Base-by-base conservation (phyloP, 2,888 invertebrate genomes). In the Malthinus seriepunctatus region DNA sequence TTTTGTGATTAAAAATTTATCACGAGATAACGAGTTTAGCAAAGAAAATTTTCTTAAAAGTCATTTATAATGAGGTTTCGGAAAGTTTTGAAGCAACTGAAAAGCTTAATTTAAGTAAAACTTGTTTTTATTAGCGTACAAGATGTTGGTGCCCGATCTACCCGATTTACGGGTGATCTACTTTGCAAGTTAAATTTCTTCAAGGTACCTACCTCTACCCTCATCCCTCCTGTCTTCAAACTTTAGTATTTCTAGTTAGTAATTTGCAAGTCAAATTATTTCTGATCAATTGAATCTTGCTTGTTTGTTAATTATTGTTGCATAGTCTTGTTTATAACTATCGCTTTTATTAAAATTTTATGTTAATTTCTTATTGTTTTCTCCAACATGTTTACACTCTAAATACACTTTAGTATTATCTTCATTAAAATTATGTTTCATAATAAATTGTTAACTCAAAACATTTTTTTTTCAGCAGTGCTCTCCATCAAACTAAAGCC, bases 131-230 rank as follows among this genome's bases (percentile, higher is more conserved):
- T 52, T 64, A 67, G 71, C 70, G 68, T 69, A 70, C 70, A 70
- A 72, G 70, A 71, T 69, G 71, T 71, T 69, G 69, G 65, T 62
- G 63, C 54, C 62, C 64, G 60, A 65, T 63, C 63, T 64, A 63
- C 61, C 23, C 63, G 66, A 63, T 70, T 71, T 72, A 73, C 72
- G 71, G 72, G 71, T 72, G 73, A 72, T 73, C 72, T 71, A 70
- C 71, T 73, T 74, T 73, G 74, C 73, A 74, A 75, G 73, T 74
- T 69, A 74, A 73, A 74, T 73, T 70, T 64, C 59, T 55, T 64
- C 53, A 53, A 62, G 66, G 58, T 56, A 62, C 60, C n/a, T n/a
- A n/a, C n/a, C n/a, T n/a, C n/a, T n/a, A n/a, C n/a, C n/a, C n/a
- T n/a, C n/a, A n/a, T n/a, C n/a, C 62, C 60, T 53, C 49, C 54